phyloP scores from a whole-genome alignment of 2,113 vertebrate species.

The Neotragus moschatus region DNA sequence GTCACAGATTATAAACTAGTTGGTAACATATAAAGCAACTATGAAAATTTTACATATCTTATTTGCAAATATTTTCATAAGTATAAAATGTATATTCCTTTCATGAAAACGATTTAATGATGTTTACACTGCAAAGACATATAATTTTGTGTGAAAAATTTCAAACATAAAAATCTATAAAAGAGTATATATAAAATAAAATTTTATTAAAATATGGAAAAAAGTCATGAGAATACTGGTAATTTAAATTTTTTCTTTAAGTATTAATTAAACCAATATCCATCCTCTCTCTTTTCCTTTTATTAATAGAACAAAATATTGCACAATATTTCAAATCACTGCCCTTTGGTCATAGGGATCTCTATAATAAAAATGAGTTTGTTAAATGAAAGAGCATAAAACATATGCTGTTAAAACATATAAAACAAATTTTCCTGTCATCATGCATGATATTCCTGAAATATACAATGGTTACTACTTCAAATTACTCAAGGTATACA shows the following conservation, averaged over 20 bases:
- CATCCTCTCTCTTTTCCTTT: not conserved
- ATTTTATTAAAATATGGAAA: too few relatives aligned
- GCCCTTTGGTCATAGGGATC: not conserved
- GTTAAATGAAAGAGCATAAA: not conserved
- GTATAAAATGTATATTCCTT: not conserved
- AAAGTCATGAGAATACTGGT: too few relatives aligned
- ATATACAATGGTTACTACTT: not conserved
- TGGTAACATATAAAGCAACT: not conserved
- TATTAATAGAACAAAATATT: not conserved
- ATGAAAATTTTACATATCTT: not conserved
- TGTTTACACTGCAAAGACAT: not conserved
- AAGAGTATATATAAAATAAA: too few relatives aligned
- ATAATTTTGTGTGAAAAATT: not conserved
- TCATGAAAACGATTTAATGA: not conserved
- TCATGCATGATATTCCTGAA: not conserved
- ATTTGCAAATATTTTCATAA: not conserved
- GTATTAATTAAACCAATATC: not conserved
- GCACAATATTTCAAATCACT: not conserved
- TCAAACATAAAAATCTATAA: not conserved
- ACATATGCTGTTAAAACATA: not conserved
- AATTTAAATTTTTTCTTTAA: not conserved
- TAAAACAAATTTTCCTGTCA: not conserved
- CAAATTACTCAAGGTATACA: not conserved
- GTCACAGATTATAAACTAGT: not conserved
- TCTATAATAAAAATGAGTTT: not conserved